Evolutionary conservation across 2,888 invertebrate genomes (phyloP), one percentile per base, ranked within the genome.

Genomic region (Chironomus tentans): DNA sequence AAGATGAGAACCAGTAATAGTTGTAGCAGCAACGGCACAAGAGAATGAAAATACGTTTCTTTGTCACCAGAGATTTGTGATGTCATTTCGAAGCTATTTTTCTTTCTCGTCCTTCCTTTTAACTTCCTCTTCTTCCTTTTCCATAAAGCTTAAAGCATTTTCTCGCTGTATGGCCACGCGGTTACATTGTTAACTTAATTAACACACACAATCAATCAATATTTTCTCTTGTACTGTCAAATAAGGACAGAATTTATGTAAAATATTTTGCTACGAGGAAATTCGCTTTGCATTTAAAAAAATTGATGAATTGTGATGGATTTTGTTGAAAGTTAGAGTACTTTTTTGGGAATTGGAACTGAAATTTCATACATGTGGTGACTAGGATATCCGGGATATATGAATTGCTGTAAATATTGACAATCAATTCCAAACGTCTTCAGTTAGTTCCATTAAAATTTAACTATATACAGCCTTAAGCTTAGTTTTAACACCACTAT

Each of bases 141-240:
- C 10, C 10, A 38, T 38, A 38, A 38, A 10, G 38, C 38, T 38
- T 38, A 38, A 10, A 28, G 38, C 12, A n/a, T 28, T 7, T 50
- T 24, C 38, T 2, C 38, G 61, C 46, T 22, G 38, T 38, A 18
- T 38, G 46, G 2, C 7, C 38, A 2, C 38, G 38, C 38, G 10
- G 38, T 38, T 2, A 7, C 10, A 38, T 38, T 38, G 38, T 38
- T 72, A 72, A 72, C 72, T 62, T 72, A 61, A 72, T 72, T 72
- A 72, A 72, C 72, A 72, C 72, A 61, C 22, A 72, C 38, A 38
- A 72, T 72, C 72, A 72, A 72, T 72, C 72, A 72, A 72, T 72
- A 72, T 48, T 28, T 13, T 28, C 46, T 10, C 50, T 61, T 38
- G 38, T 10, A 10, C 7, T 38, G 38, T 38, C 38, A 38, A 38